Evolutionary conservation across 30 jellyfish, hydroid and myxozoan genomes (phyloP), one percentile per base, ranked within the genome.

Genomic region (Turritopsis dohrnii): DNA sequence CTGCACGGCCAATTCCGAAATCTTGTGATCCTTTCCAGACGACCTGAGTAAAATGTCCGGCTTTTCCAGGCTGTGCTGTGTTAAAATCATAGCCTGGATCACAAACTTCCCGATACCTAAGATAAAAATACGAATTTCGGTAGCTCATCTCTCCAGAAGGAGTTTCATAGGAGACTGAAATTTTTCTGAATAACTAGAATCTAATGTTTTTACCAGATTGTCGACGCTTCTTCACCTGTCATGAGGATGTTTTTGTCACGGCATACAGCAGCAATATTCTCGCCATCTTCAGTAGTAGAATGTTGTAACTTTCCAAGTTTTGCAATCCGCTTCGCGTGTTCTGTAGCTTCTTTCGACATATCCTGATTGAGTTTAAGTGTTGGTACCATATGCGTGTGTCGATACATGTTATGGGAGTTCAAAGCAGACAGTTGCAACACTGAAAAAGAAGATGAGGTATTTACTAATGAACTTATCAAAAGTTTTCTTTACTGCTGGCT

Each of bases 1-100:
- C 94, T 19, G 99, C 99, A 66, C 96, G 87, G 1, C 99, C 99
- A 28, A 94, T 85, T 16, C 99, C 99, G 30, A 94, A 81, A 65
- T 79, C 88, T 24, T 81, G 29, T 18, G 96, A 79, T 19, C 89
- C 94, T 76, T 85, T 88, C 99, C 99, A 94, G 8, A 94, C 92
- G 65, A 87, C 96, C 81, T 94, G 99, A 1, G 92, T 89, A 81
- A 94, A 94, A 71, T 88, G 96, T 1, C 96, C 96, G 27, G 99
- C 90, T 8, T 86, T 86, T 21, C 95, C 96, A 1, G 96, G 96
- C 75, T 73, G 86, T 21, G 90, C 94, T 52, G 99, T 29, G n/a
- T 18, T 54, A 81, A 94, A 94, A 79, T 88, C 93, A 83, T 94
- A 94, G 18, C 99, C 99, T 16, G 99, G 96, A 53, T 83, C 83